These are phyloP conservation scores for Rhinoderma darwinii DNA, from an alignment of 2,113 vertebrate species.

Conservation along the genomic window DNA sequence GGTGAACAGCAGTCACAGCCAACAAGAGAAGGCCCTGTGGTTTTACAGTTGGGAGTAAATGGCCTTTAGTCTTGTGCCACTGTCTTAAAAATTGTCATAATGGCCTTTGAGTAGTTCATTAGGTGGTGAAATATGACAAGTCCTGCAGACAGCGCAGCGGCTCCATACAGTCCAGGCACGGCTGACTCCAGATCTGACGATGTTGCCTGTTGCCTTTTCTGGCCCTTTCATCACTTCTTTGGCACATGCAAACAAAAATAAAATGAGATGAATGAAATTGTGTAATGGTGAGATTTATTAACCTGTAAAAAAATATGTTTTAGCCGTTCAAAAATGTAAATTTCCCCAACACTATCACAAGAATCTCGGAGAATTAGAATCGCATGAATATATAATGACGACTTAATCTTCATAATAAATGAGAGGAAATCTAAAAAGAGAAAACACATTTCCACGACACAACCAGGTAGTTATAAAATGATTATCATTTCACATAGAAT, in stretches of 20 bases:
- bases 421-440: not conserved
- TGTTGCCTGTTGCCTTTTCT: not conserved
- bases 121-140: conserved; percentile 14
- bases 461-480: too few species aligned
- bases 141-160: conserved; percentile 21
- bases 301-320: not conserved
- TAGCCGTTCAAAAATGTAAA: not conserved
- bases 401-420: not conserved
- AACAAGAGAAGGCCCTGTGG: not conserved
- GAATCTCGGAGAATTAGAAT: not conserved
- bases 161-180: not conserved
- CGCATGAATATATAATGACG: not conserved
- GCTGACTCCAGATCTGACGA: not conserved
- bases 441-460: too few species aligned
- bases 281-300: not conserved
- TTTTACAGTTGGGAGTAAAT: not conserved
- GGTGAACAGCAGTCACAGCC: not conserved
- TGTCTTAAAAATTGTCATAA: not conserved
- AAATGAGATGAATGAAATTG: not conserved
- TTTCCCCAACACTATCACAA: not conserved
- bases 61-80: not conserved
- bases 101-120: conserved; percentile 11
- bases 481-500: too few species aligned
- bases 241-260: not conserved
- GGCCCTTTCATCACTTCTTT: not conserved